Evolutionary conservation across 2,113 vertebrate genomes (phyloP), one percentile per base, ranked within the genome.

Genomic region (Periophthalmus modestus): DNA sequence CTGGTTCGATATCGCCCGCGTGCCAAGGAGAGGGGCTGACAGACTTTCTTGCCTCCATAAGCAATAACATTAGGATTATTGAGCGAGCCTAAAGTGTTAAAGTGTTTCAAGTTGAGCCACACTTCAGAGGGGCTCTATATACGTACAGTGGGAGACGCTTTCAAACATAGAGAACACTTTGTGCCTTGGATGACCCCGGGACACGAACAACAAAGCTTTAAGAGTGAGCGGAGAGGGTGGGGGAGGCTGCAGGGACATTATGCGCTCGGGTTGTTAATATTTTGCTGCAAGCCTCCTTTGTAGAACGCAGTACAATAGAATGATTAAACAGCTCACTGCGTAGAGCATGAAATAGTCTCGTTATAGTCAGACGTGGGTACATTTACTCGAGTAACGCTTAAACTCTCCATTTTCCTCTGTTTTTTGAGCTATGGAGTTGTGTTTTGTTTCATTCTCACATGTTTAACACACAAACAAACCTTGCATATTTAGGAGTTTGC

Each of bases 61-160:
- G 92, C 92, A 93, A 91, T 90, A 91, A 90, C 73, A 39, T 77
- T 73, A 87, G 84, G 79, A 88, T 91, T 91, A 93, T 82, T 87
- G 88, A 92, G 80, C 21, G 7, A 67, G 79, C 4, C 57, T 73
- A 28, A 28, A 28, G 28, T 28, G 28, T 28, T 52, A 72, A 72
- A 81, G 75, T 78, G 76, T 62, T 68, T 73, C 50, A 77, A 79
- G 82, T 79, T 73, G 69, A 84, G 77, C 63, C 67, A 2, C 39
- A 68, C 74, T 50, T 19, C 21, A 61, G 68, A 65, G 10, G 39
- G 6, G 16, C n/a, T 59, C 50, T 75, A 80, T 75, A 80, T 55
- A 55, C 47, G 39, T 67, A 46, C 79, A 72, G 63, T 9, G 65
- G 77, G 77, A 21, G 52, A 52, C 58, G 73, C 19, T 10, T 0